Evolutionary conservation across 2,888 invertebrate genomes (phyloP), one percentile per base, ranked within the genome.

Genomic region (Anoplius nigerrimus): DNA sequence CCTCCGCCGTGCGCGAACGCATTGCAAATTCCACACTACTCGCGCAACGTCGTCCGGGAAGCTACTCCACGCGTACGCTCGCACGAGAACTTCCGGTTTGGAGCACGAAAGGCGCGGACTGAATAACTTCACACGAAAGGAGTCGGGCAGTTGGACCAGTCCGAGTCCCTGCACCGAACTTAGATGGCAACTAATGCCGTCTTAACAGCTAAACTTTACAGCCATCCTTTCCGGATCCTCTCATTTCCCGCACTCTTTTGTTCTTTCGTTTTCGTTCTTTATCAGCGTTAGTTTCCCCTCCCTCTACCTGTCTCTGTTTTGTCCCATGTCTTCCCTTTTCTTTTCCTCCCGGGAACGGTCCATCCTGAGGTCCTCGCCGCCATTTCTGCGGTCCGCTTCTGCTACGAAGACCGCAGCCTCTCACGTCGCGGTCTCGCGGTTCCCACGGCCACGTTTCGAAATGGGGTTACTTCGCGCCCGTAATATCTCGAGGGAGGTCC

Each of bases 131-230:
- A 56, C 69, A 27, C 42, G 66, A 65, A 78, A 77, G 66, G 16
- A 51, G 52, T 66, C 27, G 22, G 42, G 62, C n/a, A n/a, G n/a
- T n/a, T n/a, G 43, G 56, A 62, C 64, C 56, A 54, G 56, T 27
- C 46, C 60, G 15, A n/a, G 43, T 48, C 57, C 60, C n/a, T n/a
- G n/a, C n/a, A n/a, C n/a, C n/a, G n/a, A 64, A 74, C 71, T 78
- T 71, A 62, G 54, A 65, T 62, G 61, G 34, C 67, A 58, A 48
- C 69, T 76, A 76, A 76, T 69, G 71, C 66, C 51, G 66, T 72
- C 78, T 69, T 68, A 68, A 69, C 68, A 66, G 71, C 60, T 52
- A 71, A 78, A 78, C 65, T 78, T 78, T 78, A 34, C 66, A 46
- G 56, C 24, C 62, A 46, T 42, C 53, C 27, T 6, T 27, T 15